phyloP scores from a whole-genome alignment of 2,797 vertebrate genomes.

The Dallia pectoralis region DNA sequence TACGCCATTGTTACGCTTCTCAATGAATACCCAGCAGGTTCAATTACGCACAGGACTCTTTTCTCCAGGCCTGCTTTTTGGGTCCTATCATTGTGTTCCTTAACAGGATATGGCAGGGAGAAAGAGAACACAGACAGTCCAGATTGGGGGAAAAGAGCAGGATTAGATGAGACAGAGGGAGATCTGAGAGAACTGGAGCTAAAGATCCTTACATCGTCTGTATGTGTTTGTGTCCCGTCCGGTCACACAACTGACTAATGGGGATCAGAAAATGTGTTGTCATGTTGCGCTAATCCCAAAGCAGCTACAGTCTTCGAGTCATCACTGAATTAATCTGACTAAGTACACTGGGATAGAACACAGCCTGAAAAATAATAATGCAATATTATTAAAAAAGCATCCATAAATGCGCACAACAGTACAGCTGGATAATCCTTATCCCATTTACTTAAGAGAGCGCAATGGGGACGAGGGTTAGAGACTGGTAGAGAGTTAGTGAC shows the following conservation, averaged over 20 bases:
- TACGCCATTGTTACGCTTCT: too few relatives aligned
- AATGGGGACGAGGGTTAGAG: neutral
- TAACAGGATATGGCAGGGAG: too few relatives aligned
- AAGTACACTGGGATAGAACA: neutral
- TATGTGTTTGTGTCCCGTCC: neutral
- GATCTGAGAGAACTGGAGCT: neutral
- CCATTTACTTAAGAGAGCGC: neutral
- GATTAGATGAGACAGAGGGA: neutral
- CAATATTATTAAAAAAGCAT: constrained; percentile 11
- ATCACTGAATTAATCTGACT: constrained; percentile 34
- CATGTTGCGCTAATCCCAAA: constrained; percentile 32
- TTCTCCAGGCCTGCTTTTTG: too few relatives aligned
- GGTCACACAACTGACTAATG: neutral
- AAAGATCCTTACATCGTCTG: neutral
- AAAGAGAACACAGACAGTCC: neutral
- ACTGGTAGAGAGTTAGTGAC: neutral
- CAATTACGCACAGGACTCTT: too few relatives aligned
- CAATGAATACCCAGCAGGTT: too few relatives aligned
- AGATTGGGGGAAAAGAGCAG: neutral
- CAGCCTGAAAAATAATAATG: neutral
- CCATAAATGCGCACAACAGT: neutral
- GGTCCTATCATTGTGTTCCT: too few relatives aligned
- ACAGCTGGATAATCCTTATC: neutral
- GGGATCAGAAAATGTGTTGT: constrained; percentile 17
- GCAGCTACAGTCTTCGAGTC: constrained; percentile 18